These are phyloP conservation scores for Thymallus thymallus DNA, from an alignment of 2,113 vertebrate species.

Conservation along the genomic window DNA sequence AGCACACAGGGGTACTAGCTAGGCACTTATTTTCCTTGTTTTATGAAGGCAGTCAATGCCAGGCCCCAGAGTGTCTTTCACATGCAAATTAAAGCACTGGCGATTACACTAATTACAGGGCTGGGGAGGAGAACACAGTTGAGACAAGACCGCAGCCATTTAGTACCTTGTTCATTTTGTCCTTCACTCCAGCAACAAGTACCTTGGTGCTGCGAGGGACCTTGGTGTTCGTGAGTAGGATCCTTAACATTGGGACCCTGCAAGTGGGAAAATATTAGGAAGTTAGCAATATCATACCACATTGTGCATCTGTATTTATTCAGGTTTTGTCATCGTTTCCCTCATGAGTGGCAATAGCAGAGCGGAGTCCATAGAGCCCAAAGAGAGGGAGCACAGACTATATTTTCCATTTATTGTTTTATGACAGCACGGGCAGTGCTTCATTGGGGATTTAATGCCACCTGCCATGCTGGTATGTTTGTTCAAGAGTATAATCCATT, in stretches of 20 bases:
- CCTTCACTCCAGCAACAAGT: slow-evolving; percentile 85
- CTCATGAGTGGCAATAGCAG: not conserved
- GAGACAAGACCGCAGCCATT: slow-evolving; percentile 54
- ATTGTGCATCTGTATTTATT: slow-evolving; percentile 3
- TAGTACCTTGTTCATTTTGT: slow-evolving; percentile 89
- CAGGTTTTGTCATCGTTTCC: not conserved
- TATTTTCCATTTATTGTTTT: too few relatives aligned
- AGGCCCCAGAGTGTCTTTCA: slow-evolving; percentile 55
- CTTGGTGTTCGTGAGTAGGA: slow-evolving; percentile 92
- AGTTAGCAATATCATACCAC: slow-evolving; percentile 4
- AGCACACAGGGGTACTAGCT: slow-evolving; percentile 53
- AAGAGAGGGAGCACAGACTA: too few relatives aligned
- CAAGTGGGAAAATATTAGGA: slow-evolving; percentile 35
- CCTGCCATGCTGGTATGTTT: too few relatives aligned
- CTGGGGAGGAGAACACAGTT: slow-evolving; percentile 52
- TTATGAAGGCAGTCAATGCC: slow-evolving; percentile 62
- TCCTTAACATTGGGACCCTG: slow-evolving; percentile 84
- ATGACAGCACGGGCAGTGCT: too few relatives aligned
- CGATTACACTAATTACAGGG: slow-evolving; percentile 72
- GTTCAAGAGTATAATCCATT: too few relatives aligned
- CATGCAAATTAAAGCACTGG: slow-evolving; percentile 47
- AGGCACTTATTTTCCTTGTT: slow-evolving; percentile 70
- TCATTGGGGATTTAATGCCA: too few relatives aligned
- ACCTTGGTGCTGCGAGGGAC: slow-evolving; percentile 93
- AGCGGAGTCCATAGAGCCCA: too few relatives aligned